Base-by-base conservation (phyloP, 2,797 vertebrate genomes). In the Carcharodon carcharias region DNA sequence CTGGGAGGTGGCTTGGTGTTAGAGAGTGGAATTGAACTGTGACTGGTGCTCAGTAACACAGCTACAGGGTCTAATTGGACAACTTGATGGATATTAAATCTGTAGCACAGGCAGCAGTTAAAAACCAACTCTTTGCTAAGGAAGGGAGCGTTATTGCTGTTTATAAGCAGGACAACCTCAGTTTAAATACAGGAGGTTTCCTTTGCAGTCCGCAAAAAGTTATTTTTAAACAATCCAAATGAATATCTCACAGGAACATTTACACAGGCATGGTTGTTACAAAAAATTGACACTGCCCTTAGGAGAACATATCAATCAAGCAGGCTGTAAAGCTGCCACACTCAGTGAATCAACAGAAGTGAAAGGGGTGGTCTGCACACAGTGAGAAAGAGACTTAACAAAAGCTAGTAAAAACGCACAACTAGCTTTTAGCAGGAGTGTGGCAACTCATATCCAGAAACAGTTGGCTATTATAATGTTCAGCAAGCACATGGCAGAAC, bases 381-480 rank as follows among this genome's bases (percentile, higher is more conserved):
- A 35, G 28, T 61, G 12, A 63, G 88, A 6, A 61, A 61, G 56
- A 58, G 58, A 91, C 56, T 4, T 63, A 58, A n/a, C 88, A 58
- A 58, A 58, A 58, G 28, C 31, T n/a, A 65, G 2, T 71, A 7
- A 73, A 77, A 12, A 77, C 35, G 31, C 71, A 73, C 71, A 73
- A 35, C 71, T 73, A 31, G 31, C 11, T 73, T 63, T 73, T 35
- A 77, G 1, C 26, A 28, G 28, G 69, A 28, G 69, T 71, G 69
- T 71, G 69, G 31, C 28, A 28, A 1, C 9, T 8, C 8, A 2
- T 7, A 11, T 6, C 71, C 98, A 99, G 99, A 99, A 99, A 98
- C 98, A 98, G 96, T 99, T 99, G 97, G 98, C 99, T 97, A 98
- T 99, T 96, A 97, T 99, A 98, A 99, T 98, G 96, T 99, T 99